phyloP scores from a whole-genome alignment of 2,113 vertebrate genomes.

The Pluvialis apricaria region DNA sequence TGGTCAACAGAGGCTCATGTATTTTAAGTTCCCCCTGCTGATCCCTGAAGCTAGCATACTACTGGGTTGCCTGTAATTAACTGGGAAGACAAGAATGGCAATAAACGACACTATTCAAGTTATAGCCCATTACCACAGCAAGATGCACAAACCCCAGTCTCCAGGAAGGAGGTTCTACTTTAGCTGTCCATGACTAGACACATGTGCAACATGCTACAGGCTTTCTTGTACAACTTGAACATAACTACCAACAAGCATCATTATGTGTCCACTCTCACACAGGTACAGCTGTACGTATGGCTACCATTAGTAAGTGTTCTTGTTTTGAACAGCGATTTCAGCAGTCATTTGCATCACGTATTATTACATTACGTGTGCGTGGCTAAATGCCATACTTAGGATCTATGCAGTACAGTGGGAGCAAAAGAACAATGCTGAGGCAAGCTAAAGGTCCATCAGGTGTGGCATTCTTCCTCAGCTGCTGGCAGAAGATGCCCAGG shows the following conservation, averaged over 20 bases:
- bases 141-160: neutral
- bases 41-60: neutral
- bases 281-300: neutral
- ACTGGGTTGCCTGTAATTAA: neutral
- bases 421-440: neutral
- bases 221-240: neutral
- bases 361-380: accelerated
- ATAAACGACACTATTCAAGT: neutral
- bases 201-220: neutral
- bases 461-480: neutral
- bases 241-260: neutral
- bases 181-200: neutral
- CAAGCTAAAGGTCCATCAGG: neutral
- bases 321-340: neutral
- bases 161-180: neutral
- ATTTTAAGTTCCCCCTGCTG: neutral
- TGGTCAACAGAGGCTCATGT: neutral
- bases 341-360: no score
- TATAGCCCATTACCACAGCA: neutral
- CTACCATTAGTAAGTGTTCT: neutral
- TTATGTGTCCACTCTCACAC: neutral
- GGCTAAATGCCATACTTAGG: neutral
- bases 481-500: neutral
- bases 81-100: neutral
- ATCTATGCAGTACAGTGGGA: neutral